These are phyloP conservation scores for Acanthosoma haemorrhoidale DNA, from an alignment of 2,888 invertebrate genomes.

Conservation along the genomic window DNA sequence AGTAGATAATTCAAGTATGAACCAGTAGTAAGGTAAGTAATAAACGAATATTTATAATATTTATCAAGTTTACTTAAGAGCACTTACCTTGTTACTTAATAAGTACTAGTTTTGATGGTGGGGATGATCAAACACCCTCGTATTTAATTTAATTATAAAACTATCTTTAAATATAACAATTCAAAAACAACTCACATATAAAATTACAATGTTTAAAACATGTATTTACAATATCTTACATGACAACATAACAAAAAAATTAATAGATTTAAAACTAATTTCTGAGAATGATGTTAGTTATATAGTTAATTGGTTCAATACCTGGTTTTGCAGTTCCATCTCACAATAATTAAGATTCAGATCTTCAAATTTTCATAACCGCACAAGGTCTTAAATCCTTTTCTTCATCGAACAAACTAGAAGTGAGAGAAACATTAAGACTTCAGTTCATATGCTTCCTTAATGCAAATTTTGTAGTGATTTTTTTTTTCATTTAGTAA, in stretches of 20 bases:
- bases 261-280: neutral
- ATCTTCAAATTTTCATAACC: neutral
- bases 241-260: neutral
- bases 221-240: slow-evolving; percentile 2
- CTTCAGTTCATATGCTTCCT: neutral
- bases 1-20: no score
- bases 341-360: neutral
- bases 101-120: neutral
- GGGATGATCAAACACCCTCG: no score
- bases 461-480: neutral
- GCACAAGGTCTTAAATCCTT: neutral
- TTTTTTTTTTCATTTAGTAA: no score
- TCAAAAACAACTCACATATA: neutral
- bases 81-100: neutral
- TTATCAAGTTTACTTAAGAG: neutral
- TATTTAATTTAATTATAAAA: neutral
- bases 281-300: neutral
- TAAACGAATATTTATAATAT: no score
- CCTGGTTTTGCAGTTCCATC: neutral
- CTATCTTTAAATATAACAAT: neutral
- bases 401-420: neutral
- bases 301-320: neutral
- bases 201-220: neutral
- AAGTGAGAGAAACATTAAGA: slow-evolving; percentile 6
- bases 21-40: no score